Conservation (phyloP, 2,113 vertebrate genomes). For the Scytalopus superciliaris region DNA sequence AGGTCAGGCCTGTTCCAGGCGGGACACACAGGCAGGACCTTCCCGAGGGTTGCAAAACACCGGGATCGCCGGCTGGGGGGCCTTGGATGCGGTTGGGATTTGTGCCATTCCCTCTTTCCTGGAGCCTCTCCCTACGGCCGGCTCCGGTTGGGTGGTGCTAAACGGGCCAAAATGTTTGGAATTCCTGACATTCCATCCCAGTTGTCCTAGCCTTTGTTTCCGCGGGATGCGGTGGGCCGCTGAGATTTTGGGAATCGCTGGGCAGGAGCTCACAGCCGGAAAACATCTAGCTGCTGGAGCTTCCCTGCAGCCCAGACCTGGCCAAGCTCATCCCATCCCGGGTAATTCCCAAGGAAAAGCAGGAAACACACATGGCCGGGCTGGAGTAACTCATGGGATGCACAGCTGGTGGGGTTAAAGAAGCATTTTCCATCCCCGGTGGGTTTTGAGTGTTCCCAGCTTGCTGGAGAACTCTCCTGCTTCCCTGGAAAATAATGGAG, state of each 20-base stretch:
- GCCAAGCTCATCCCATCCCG: not conserved
- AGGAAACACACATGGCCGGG: no score
- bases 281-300: not conserved
- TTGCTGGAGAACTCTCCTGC: no score
- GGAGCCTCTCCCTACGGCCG: no score
- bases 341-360: not conserved
- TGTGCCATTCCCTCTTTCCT: not conserved
- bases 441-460: no score
- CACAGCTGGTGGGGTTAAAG: rapidly evolving
- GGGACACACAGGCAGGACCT: not conserved
- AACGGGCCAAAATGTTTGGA: no score
- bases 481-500: not conserved
- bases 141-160: no score
- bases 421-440: rapidly evolving
- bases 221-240: no score
- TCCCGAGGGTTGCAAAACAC: not conserved
- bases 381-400: not conserved
- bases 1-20: not conserved
- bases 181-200: no score
- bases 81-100: not conserved
- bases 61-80: not conserved
- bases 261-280: not conserved
- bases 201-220: no score
- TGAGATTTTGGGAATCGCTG: not conserved
- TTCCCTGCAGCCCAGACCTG: no score